Conservation (phyloP, 1,140 invertebrate species). For the Popillia japonica region DNA sequence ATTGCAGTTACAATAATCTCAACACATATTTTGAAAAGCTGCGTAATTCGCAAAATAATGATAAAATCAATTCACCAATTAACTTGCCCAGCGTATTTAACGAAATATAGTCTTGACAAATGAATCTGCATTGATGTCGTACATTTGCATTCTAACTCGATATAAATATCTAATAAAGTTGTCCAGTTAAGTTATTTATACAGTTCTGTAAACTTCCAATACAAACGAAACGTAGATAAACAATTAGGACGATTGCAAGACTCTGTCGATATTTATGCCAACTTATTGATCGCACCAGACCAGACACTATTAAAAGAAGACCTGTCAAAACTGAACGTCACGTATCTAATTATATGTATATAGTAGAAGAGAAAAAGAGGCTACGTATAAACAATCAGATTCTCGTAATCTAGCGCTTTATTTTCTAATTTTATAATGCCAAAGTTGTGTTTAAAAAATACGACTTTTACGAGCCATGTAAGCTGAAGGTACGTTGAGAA, state of each 20-base stretch:
- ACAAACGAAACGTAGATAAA: neutral
- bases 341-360: neutral
- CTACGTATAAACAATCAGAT: neutral
- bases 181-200: neutral
- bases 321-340: neutral
- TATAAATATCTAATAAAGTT: neutral
- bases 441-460: slow-evolving; percentile 2
- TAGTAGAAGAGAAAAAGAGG: neutral
- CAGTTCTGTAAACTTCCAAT: neutral
- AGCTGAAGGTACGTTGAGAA: neutral
- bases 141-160: too few relatives aligned
- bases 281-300: neutral
- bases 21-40: too few relatives aligned
- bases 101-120: too few relatives aligned
- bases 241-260: slow-evolving; percentile 4
- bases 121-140: too few relatives aligned
- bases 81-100: too few relatives aligned
- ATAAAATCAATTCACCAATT: too few relatives aligned
- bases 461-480: neutral
- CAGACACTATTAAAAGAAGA: slow-evolving; percentile 3
- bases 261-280: slow-evolving; percentile 5
- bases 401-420: neutral
- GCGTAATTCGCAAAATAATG: too few relatives aligned
- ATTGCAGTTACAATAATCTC: too few relatives aligned
- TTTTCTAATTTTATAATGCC: slow-evolving; percentile 12